Percentiles rank a stretch among this genome's conserved stretches.
Evolutionary conservation across 1,140 invertebrate genomes (phyloP).

Genomic region (Monomorium pharaonis): DNA sequence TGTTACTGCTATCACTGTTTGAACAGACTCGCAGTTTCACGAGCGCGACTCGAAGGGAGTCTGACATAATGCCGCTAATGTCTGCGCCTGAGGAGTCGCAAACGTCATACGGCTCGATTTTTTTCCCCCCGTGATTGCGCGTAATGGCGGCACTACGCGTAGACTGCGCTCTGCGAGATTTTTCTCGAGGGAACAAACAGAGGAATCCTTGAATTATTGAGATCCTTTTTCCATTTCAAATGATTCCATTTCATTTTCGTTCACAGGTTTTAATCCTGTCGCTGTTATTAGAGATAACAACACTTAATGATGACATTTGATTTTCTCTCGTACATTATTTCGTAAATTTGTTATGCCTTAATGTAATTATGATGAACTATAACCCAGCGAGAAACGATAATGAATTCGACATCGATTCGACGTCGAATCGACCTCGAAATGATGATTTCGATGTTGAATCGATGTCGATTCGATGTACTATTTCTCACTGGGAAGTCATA

Average conservation of each 20-base stretch:
- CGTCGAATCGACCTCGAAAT: too few species aligned
- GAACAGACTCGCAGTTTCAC: slow-evolving; percentile 84
- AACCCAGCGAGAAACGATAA: too few species aligned
- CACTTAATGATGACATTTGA: background rate
- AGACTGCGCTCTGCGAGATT: background rate
- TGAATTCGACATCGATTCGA: too few species aligned
- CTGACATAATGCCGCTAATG: slow-evolving; percentile 80
- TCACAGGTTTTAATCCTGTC: background rate
- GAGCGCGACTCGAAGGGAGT: slow-evolving; percentile 77
- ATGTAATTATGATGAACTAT: background rate
- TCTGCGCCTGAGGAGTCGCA: slow-evolving; percentile 68
- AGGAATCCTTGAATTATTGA: background rate
- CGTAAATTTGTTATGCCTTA: background rate
- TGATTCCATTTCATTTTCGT: background rate
- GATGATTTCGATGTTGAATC: too few species aligned
- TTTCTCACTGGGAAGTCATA: too few species aligned
- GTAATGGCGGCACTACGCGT: background rate
- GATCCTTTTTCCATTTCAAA: background rate
- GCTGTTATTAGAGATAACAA: background rate
- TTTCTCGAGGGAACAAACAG: background rate
- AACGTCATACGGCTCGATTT: slow-evolving; percentile 16
- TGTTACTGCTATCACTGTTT: slow-evolving; percentile 84
- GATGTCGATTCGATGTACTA: too few species aligned
- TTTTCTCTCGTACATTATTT: background rate
- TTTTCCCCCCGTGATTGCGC: slow-evolving; percentile 5